Percentiles rank a stretch among this genome's conserved stretches.
These are phyloP conservation scores for Silurus lanzhouensis DNA, from an alignment of 2,797 vertebrate species.

Conservation along the genomic window DNA sequence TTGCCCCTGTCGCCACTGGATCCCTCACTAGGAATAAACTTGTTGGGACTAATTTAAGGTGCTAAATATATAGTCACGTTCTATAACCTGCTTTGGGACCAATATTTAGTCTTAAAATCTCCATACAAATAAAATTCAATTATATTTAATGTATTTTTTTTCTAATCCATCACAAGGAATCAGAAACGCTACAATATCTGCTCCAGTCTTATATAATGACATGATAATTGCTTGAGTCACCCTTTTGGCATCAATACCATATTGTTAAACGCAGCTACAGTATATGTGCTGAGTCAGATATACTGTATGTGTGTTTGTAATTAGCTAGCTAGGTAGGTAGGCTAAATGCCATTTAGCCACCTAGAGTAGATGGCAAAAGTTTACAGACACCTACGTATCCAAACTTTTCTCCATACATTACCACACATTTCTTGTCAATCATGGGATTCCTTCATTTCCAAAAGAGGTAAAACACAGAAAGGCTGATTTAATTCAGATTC, in stretches of 20 bases:
- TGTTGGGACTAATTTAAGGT: too few relatives aligned
- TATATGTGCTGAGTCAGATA: not conserved
- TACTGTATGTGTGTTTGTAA: not conserved
- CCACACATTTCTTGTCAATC: not conserved
- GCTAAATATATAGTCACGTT: too few relatives aligned
- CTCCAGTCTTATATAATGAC: not conserved
- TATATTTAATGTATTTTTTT: too few relatives aligned
- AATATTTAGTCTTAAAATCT: too few relatives aligned
- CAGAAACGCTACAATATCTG: not conserved
- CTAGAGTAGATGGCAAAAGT: not conserved
- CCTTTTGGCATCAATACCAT: not conserved
- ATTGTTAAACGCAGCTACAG: not conserved
- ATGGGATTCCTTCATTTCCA: too few relatives aligned
- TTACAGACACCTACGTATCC: not conserved
- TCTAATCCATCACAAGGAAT: not conserved
- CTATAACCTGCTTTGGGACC: too few relatives aligned
- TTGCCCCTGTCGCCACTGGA: too few relatives aligned
- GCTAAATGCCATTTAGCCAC: not conserved
- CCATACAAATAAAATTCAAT: too few relatives aligned
- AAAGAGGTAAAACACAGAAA: too few relatives aligned
- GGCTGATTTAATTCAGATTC: too few relatives aligned
- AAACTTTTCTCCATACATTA: not conserved
- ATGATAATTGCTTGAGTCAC: not conserved
- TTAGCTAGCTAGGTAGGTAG: not conserved
- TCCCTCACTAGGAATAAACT: too few relatives aligned